Conservation (phyloP, 1,140 invertebrate species). For the Onthophagus taurus region DNA sequence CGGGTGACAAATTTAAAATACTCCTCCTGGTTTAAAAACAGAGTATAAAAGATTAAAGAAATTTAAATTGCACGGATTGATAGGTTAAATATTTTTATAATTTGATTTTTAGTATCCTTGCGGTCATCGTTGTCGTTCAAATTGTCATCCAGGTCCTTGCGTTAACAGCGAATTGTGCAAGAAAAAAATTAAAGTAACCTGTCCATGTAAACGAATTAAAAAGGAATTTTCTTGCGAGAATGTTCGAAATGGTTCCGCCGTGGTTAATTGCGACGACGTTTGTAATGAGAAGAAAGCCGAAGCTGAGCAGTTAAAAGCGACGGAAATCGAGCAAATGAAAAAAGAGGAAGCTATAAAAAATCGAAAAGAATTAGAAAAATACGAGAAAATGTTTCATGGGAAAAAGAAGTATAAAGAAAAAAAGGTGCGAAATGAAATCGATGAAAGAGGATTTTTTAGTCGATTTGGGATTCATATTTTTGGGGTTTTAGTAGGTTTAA, state of each 20-base stretch:
- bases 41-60: no score
- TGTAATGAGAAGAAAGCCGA: slow-evolving; percentile 50
- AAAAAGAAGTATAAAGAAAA: slow-evolving; percentile 45
- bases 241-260: slow-evolving; percentile 43
- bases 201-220: slow-evolving; percentile 68
- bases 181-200: slow-evolving; percentile 70
- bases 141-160: slow-evolving; percentile 72
- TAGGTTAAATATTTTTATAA: no score
- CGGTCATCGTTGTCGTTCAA: slow-evolving; percentile 64
- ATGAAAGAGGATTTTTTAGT: slow-evolving; percentile 34
- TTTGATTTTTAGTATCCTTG: slow-evolving; percentile 48
- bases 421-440: slow-evolving; percentile 32
- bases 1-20: no score
- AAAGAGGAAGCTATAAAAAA: slow-evolving; percentile 55
- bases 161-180: slow-evolving; percentile 56
- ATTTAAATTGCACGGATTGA: no score
- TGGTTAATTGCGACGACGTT: slow-evolving; percentile 50
- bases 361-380: slow-evolving; percentile 58
- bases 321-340: slow-evolving; percentile 44
- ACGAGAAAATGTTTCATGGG: slow-evolving; percentile 58
- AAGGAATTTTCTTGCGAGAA: slow-evolving; percentile 64
- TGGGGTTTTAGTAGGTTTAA: no score
- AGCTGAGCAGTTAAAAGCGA: slow-evolving; percentile 40
- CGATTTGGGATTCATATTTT: slow-evolving; percentile 37
- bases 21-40: no score